phyloP scores from a whole-genome alignment of 2,797 vertebrate species.

The Silurus aristotelis region DNA sequence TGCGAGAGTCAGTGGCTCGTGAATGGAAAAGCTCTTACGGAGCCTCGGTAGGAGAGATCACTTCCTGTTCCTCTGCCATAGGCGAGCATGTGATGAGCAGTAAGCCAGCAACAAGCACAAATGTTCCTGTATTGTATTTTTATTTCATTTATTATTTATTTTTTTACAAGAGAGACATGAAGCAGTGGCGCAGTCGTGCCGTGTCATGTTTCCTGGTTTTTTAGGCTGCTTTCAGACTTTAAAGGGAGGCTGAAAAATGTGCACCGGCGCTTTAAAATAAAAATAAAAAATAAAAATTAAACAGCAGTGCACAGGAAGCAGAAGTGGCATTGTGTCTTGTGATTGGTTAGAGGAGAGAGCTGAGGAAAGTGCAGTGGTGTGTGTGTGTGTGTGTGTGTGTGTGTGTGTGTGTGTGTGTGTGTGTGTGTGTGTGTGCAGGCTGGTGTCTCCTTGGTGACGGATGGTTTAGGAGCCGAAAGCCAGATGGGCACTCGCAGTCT shows the following conservation, averaged over 20 bases:
- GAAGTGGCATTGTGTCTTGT: conserved; percentile 50
- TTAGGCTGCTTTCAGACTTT: not conserved
- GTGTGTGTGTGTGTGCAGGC: conserved; percentile 11
- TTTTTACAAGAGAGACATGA: not conserved
- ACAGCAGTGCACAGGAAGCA: conserved; percentile 67
- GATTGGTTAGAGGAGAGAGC: conserved; percentile 66
- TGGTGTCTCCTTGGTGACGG: too few species aligned
- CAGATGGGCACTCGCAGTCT: conserved; percentile 56
- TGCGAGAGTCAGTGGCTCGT: not conserved
- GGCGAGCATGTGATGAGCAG: not conserved
- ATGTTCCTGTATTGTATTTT: not conserved
- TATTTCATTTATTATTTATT: not conserved
- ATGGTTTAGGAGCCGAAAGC: conserved; percentile 47
- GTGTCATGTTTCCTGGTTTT: not conserved
- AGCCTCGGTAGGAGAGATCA: conserved; percentile 9
- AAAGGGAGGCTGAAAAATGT: conserved; percentile 41
- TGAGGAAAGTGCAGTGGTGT: conserved; percentile 60
- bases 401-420: conserved; percentile 37
- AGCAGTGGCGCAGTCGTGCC: not conserved
- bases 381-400: conserved; percentile 33
- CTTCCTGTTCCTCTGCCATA: conserved; percentile 25
- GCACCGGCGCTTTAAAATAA: conserved; percentile 69
- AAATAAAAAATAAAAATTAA: conserved; percentile 51
- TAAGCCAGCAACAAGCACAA: not conserved
- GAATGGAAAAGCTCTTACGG: conserved; percentile 13